phyloP scores from a whole-genome alignment of 2,113 vertebrate species.

The Nycticryphes semicollaris region DNA sequence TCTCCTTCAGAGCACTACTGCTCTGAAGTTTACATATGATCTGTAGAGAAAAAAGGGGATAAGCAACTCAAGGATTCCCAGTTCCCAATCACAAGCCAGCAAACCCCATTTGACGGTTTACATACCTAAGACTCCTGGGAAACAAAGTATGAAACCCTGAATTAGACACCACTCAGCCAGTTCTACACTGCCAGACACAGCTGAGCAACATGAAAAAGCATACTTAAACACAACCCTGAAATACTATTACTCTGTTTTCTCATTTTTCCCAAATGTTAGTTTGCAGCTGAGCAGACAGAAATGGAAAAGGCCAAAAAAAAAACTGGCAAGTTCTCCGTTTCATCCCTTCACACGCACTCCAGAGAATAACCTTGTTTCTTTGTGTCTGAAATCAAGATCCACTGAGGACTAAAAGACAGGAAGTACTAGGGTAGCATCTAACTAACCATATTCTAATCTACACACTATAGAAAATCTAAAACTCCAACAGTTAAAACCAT shows the following conservation, averaged over 20 bases:
- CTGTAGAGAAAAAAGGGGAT: not conserved
- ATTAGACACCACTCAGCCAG: not conserved
- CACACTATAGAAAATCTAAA: not conserved
- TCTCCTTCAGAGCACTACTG: not conserved
- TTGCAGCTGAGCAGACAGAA: not conserved
- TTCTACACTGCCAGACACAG: not conserved
- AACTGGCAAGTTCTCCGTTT: not conserved
- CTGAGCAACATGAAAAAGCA: not conserved
- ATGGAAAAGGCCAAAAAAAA: not conserved
- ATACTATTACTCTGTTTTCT: not conserved
- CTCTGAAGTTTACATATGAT: not conserved
- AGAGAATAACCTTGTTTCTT: not conserved
- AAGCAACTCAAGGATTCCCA: not conserved
- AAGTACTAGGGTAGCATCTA: not conserved
- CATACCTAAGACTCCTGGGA: not conserved
- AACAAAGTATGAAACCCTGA: not conserved
- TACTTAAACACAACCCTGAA: not conserved
- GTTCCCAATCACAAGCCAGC: not conserved
- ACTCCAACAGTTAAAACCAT: not conserved
- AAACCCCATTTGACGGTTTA: not conserved
- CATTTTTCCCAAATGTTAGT: not conserved
- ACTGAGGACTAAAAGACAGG: not conserved
- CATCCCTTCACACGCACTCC: not conserved
- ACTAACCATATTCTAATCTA: not conserved
- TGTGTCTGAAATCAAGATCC: not conserved